Evolutionary conservation across 2,113 vertebrate species (phyloP).

Genomic region (Suncus etruscus): DNA sequence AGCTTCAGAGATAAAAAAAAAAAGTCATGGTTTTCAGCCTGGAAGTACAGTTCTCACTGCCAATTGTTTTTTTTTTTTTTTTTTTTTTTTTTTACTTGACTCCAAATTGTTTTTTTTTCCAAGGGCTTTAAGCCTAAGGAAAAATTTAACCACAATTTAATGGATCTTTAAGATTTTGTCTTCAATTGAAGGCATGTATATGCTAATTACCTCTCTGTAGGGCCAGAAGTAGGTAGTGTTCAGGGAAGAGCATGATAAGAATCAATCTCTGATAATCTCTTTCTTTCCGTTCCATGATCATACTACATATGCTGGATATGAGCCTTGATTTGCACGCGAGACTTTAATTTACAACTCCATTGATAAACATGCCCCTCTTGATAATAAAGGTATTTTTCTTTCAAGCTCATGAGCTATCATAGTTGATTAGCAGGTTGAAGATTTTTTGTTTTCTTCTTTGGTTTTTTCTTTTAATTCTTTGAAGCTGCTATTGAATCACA

Average conservation of each 20-base stretch:
- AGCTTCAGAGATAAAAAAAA: neutral
- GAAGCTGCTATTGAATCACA: slow-evolving; percentile 57
- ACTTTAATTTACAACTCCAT: neutral
- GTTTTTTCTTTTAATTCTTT: neutral
- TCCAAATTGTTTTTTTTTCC: neutral
- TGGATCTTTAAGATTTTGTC: slow-evolving; percentile 25
- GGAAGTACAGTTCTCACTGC: neutral
- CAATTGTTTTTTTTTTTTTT: neutral
- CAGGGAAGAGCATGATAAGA: neutral
- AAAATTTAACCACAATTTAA: slow-evolving; percentile 62
- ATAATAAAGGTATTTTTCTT: slow-evolving; percentile 53
- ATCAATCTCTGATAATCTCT: neutral
- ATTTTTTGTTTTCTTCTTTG: neutral
- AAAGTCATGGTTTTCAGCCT: neutral
- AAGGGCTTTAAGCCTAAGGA: slow-evolving; percentile 27
- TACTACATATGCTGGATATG: neutral
- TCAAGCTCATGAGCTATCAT: neutral
- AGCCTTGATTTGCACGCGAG: slow-evolving; percentile 22
- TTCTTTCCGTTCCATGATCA: too few relatives aligned
- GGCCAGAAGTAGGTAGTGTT: neutral
- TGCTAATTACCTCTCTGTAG: slow-evolving; percentile 18
- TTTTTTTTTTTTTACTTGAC: too few relatives aligned
- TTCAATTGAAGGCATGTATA: neutral
- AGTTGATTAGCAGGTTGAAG: slow-evolving; percentile 55
- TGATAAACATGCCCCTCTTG: neutral